Evolutionary conservation across 2,888 invertebrate genomes (phyloP), one percentile per base, ranked within the genome.

Genomic region (Ormyrus thymus): DNA sequence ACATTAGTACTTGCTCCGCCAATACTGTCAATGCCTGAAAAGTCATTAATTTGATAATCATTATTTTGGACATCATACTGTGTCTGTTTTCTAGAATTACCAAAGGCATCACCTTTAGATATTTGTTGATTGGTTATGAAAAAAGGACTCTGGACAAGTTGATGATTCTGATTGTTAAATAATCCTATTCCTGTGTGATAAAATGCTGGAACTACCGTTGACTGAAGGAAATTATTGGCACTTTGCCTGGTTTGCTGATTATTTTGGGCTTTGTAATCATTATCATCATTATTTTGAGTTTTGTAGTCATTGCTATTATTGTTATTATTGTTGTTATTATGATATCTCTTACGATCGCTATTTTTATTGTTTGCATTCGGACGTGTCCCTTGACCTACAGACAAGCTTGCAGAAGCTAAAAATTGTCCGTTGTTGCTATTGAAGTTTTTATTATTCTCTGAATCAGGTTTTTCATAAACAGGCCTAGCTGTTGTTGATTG

Each of bases 371-470:
- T 74, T 56, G 65, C 51, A 1, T 74, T 56, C 8, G 51, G 43
- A 11, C 68, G 55, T 50, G 58, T 82, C 70, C 80, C 82, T n/a
- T 87, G 85, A 1, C 82, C 85, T 2, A 89, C 88, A 0, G 86
- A 79, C 11, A 86, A 79, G 71, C 85, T 88, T 0, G 88, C 87
- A 6, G 86, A 83, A 4, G 88, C 86, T 50, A 88, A 68, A 70
- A 84, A 86, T 48, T 87, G 86, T 1, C 84, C 82, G 48, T 81
- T 81, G 0, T 78, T 83, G 0, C 81, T 10, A 9, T 73, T 29
- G 77, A 61, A 13, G 59, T 65, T 79, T 50, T 81, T 78, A 46
- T 85, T 86, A 51, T 79, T 58, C 4, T 84, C 83, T 0, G 81
- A 71, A 4, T 87, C 85, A 2, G 77, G 50, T 0, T 76, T 64